Base-by-base conservation (phyloP, 2,888 invertebrate species). In the Scaptomyza caliginosa region DNA sequence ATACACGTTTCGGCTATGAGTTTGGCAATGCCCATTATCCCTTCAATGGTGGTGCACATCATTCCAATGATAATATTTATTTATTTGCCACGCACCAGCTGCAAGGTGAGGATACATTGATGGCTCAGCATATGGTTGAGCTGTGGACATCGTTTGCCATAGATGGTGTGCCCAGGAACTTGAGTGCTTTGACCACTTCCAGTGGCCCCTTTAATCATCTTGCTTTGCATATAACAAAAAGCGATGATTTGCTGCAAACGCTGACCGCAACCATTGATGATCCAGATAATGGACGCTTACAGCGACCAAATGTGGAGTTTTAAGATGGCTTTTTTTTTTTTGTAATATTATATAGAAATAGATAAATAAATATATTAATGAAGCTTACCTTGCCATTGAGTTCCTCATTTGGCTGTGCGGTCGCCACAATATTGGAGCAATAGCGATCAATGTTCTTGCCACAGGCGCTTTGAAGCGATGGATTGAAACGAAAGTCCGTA, bases 401-500 rank as follows among this genome's bases (percentile, higher is more conserved):
- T 90, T 95, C 96, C 82, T 94, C 93, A 88, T 95, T 95, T 70
- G 86, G 93, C 90, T 92, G 93, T 82, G 90, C 92, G 88, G 85
- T 92, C 90, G 93, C 89, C 16, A 92, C 90, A 75, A 94, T 92
- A 67, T 92, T 89, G 26, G 92, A 91, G 88, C 96, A 96, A 89
- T 94, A 94, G 82, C 94, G 95, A 62, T 94, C 93, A 17, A 98
- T 97, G 89, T 98, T 98, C 67, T 92, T 90, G 74, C 94, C 94
- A 89, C 99, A 99, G 11, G 95, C 94, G 78, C 94, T 94, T 89
- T 96, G 95, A 57, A 99, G 92, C 19, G 95, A 94, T 3, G 96
- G 96, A 92, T 98, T 98, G 67, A 98, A 94, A 65, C 98, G 94
- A 86, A 96, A 97, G 92, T 99, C 98, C 60, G 95, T 94, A 88